These are phyloP conservation scores for Parazoanthus atlanticus DNA, from an alignment of 92 coral and sea anemone genomes.

Conservation along the genomic window DNA sequence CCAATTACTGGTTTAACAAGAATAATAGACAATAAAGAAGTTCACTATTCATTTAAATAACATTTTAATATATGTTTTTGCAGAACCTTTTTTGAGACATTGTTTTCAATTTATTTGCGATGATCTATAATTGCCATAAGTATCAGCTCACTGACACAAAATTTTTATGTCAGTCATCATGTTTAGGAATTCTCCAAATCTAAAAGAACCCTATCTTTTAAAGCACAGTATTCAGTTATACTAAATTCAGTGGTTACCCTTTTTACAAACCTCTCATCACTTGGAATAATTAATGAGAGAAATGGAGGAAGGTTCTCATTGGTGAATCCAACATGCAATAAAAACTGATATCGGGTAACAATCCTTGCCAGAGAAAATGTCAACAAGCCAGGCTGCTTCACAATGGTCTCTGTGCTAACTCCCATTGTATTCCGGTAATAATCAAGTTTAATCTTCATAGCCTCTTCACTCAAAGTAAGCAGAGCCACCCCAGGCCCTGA, in stretches of 20 bases:
- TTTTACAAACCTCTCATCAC: slow-evolving; percentile 32
- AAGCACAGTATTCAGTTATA: slow-evolving; percentile 10
- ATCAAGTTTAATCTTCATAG: slow-evolving; percentile 28
- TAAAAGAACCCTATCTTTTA: slow-evolving; percentile 7
- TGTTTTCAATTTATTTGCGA: too few relatives aligned
- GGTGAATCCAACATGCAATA: slow-evolving; percentile 31
- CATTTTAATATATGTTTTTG: too few relatives aligned
- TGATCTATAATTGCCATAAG: too few relatives aligned
- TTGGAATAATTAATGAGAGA: slow-evolving; percentile 28
- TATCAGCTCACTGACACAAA: neutral
- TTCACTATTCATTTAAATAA: too few relatives aligned
- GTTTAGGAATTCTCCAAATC: neutral
- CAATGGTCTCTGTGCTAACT: slow-evolving; percentile 4
- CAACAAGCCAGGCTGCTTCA: slow-evolving; percentile 30
- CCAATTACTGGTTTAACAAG: too few relatives aligned
- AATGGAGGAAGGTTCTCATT: slow-evolving; percentile 4
- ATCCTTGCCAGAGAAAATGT: slow-evolving; percentile 41
- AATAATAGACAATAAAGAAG: too few relatives aligned
- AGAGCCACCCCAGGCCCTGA: slow-evolving; percentile 39
- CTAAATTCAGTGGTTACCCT: neutral
- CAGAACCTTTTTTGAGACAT: too few relatives aligned
- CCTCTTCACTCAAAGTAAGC: slow-evolving; percentile 25
- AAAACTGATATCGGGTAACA: slow-evolving; percentile 15
- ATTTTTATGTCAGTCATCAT: neutral
- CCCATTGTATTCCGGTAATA: slow-evolving; percentile 35